A percentile compares a stretch with the other conserved stretches of the same genome.
phyloP scores from a whole-genome alignment of 2,888 invertebrate species.

The Conchocele bisecta region DNA sequence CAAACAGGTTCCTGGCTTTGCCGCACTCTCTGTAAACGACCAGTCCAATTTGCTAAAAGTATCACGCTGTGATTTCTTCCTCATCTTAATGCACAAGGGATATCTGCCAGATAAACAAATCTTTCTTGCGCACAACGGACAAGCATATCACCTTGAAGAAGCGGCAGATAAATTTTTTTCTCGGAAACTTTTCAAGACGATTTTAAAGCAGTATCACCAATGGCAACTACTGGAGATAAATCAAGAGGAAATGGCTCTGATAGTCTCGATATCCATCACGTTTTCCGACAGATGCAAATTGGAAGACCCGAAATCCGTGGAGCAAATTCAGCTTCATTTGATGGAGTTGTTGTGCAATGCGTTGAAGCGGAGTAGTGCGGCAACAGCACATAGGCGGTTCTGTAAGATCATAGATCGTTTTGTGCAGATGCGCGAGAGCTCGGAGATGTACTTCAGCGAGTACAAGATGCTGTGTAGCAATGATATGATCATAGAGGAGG shows the following conservation, averaged over 20 bases:
- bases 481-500: slow-evolving; percentile 39
- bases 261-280: slow-evolving; percentile 33
- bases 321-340: slow-evolving; percentile 41
- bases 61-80: slow-evolving; percentile 44
- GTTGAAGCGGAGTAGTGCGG: slow-evolving; percentile 14
- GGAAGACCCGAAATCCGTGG: slow-evolving; percentile 33
- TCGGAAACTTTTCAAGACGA: background rate
- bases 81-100: slow-evolving; percentile 41
- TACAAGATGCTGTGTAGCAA: slow-evolving; percentile 51
- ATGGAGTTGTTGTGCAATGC: slow-evolving; percentile 22
- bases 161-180: slow-evolving; percentile 41
- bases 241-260: slow-evolving; percentile 39
- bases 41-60: slow-evolving; percentile 48
- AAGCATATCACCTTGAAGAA: slow-evolving; percentile 42
- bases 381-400: slow-evolving; percentile 19
- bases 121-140: slow-evolving; percentile 24
- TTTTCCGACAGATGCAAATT: slow-evolving; percentile 46
- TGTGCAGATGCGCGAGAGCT: slow-evolving; percentile 26
- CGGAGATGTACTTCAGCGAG: slow-evolving; percentile 42
- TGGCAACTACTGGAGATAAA: slow-evolving; percentile 43
- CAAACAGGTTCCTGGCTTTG: slow-evolving; percentile 49
- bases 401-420: slow-evolving; percentile 45
- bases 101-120: slow-evolving; percentile 33
- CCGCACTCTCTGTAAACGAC: slow-evolving; percentile 37
- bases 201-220: slow-evolving; percentile 18